Evolutionary conservation across 2,888 invertebrate species (phyloP), one percentile per base, ranked within the genome.

Genomic region (Phyllotreta cruciferae): DNA sequence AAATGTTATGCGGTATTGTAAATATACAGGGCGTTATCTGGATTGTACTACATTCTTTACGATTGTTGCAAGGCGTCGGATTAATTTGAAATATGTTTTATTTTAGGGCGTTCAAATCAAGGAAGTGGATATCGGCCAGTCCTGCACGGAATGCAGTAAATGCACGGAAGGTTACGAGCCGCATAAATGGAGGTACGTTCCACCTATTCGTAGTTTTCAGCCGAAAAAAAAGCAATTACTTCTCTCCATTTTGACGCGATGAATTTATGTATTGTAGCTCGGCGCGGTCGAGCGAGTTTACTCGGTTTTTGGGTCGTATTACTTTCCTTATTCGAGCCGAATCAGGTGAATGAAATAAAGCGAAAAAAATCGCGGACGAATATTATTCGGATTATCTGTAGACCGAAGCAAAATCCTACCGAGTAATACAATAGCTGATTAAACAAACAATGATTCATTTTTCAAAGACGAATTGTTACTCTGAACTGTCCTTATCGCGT

Each of bases 161-260:
- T 95, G 94, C 79, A 86, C 71, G 56, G 69, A 90, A 9, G 95
- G 95, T 52, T 96, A 92, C 82, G 86, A 87, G 63, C 87, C 90
- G 60, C 95, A 96, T 80, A 84, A 87, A 73, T 96, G 94, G 94
- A 90, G 95, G 95, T 95, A 82, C 88, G 91, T 84, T 49, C 63
- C 60, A 65, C 39, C 56, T 54, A 41, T 56, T 5, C 6, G 7
- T 9, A 24, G 24, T 24, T 24, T 24, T 24, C 24, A 24, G 24
- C 24, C 2, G 24, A 24, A 24, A 24, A 24, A 24, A 24, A 24
- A 24, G 24, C 24, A 4, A 24, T 24, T 4, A 4, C 24, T 24
- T 4, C 2, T 24, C 4, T 24, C 24, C 2, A 24, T 24, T 24
- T 24, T 24, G 24, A 24, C 4, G 9, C 9, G 39, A 11, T 41